Conservation (phyloP, 1,140 invertebrate species). For the honey bee (Apis mellifera) region Amel_HAv3.1 CM009932.2:5408501-5409000, state of each 20-base stretch:
- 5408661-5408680: conserved; percentile 70
- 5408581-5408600: conserved; percentile 2
- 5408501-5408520: neutral
- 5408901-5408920: neutral
- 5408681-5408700: conserved; percentile 70
- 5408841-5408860: conserved; percentile 25
- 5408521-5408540: too few relatives aligned
- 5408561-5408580: neutral
- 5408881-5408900: neutral
- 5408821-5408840: conserved; percentile 25
- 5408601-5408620: neutral
- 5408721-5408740: conserved; percentile 20
- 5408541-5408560: too few relatives aligned
- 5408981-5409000: too few relatives aligned
- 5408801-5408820: conserved; percentile 15
- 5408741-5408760: conserved; percentile 28
- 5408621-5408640: conserved; percentile 66
- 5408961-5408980: too few relatives aligned
- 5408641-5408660: conserved; percentile 66
- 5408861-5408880: neutral
- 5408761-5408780: conserved; percentile 32
- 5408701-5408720: conserved; percentile 11
- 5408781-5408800: neutral
- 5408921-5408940: neutral
- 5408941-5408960: too few relatives aligned